These are phyloP conservation scores for Mus caroli DNA, from an alignment of 2,797 vertebrate genomes.

Conservation along the genomic window DNA sequence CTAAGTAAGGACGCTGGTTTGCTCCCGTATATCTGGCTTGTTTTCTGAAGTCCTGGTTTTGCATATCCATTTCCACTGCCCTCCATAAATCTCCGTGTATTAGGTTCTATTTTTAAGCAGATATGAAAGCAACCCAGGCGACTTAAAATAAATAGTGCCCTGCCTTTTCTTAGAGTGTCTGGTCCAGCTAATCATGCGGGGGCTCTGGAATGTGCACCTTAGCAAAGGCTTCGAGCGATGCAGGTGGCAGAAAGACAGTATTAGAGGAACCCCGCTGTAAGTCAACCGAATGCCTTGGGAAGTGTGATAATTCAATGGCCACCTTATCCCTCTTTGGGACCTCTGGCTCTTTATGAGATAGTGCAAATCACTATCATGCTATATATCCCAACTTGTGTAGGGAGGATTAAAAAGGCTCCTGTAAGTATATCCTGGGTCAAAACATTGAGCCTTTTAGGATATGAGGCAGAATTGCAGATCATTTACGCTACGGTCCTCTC, in stretches of 20 bases:
- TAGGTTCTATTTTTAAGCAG: background rate
- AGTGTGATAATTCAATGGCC: background rate
- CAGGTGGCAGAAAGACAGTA: background rate
- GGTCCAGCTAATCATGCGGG: background rate
- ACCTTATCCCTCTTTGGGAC: background rate
- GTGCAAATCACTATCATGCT: background rate
- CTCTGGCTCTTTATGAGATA: background rate
- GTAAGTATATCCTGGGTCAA: background rate
- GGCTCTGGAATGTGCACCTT: background rate
- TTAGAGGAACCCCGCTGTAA: conserved; percentile 29
- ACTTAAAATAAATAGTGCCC: background rate
- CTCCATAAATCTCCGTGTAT: background rate
- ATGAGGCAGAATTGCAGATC: conserved; percentile 55
- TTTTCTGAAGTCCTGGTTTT: conserved; percentile 18
- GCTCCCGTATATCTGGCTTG: background rate
- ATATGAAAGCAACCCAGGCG: background rate
- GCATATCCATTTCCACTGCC: background rate
- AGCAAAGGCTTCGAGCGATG: background rate
- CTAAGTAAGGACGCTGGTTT: background rate
- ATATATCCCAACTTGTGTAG: background rate
- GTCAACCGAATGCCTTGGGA: background rate
- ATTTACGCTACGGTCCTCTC: conserved; percentile 9
- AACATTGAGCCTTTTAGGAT: conserved; percentile 33
- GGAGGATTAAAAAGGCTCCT: background rate
- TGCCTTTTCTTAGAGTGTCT: background rate